Base-by-base conservation (phyloP, 2,797 vertebrate species). In the Sebastiscus albofasciatus region DNA sequence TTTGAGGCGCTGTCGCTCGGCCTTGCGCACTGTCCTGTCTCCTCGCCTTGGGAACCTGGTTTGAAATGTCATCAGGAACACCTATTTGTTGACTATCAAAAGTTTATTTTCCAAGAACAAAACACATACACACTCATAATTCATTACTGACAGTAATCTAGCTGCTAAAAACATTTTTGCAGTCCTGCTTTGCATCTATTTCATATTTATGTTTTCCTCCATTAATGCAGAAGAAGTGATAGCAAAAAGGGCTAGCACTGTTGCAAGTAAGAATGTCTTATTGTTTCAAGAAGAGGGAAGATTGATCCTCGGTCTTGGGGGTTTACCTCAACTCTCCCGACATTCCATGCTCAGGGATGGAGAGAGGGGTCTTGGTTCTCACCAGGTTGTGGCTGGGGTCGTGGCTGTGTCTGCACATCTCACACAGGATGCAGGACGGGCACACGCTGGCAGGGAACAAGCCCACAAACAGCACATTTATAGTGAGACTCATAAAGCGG, bases 11-110 rank as follows among this genome's bases (percentile, higher is more conserved):
- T 99, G 98, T 77, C 99, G 97, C 93, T 99, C 98, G 24, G 98
- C 98, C 93, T 99, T 99, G 93, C 98, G 95, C 86, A 99, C 97
- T 75, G 97, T 97, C 94, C 98, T 96, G 95, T 99, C 98, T 93
- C 98, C 97, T 91, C 97, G 97, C 72, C 97, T 97, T 91, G 98
- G 97, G 83, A 99, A 97, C 94, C 98, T 99, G 89, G 82, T 89
- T 90, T 92, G 79, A 90, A 90, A 93, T 69, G 83, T 92, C 89
- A 89, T 77, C 78, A 95, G 87, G 91, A 85, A 90, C 86, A 93
- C 89, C 85, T 89, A 89, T 90, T 93, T 92, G 88, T 89, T 84
- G 91, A 91, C 89, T 93, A 90, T 92, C 86, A 83, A 93, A 87
- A 62, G 82, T 91, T 89, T 85, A 83, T 87, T 89, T 89, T 67